These are phyloP conservation scores for Colostygia pectinataria DNA, from an alignment of 2,888 invertebrate species.

Conservation along the genomic window DNA sequence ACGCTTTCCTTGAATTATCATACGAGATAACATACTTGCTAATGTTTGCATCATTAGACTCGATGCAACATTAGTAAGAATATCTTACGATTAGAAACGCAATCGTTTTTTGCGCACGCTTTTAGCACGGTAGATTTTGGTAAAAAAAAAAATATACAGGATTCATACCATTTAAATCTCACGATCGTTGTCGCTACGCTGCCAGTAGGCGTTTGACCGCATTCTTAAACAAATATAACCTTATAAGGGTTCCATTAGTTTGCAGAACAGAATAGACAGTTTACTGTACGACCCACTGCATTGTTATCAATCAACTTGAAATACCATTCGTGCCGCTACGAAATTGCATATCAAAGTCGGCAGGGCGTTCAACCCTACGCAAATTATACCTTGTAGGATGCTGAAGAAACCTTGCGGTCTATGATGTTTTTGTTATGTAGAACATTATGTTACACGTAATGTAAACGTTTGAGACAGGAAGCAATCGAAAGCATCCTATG, in stretches of 20 bases:
- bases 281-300: constrained; percentile 49
- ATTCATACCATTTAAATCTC: constrained; percentile 50
- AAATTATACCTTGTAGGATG: constrained; percentile 35
- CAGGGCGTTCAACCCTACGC: constrained; percentile 34
- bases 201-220: constrained; percentile 60
- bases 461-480: constrained; percentile 54
- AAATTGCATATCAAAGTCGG: constrained; percentile 31
- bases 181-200: constrained; percentile 58
- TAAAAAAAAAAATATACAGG: constrained; percentile 43
- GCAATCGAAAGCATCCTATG: constrained; percentile 54
- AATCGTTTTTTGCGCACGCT: constrained; percentile 10
- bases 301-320: constrained; percentile 40
- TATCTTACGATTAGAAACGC: no score
- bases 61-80: no score
- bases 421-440: constrained; percentile 44
- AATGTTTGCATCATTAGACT: constrained; percentile 19
- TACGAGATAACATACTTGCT: constrained; percentile 25
- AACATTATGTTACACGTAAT: constrained; percentile 44
- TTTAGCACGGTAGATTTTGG: constrained; percentile 35
- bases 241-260: constrained; percentile 65
- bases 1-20: constrained; percentile 27
- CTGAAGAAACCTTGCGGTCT: constrained; percentile 29
- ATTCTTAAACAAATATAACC: constrained; percentile 53
- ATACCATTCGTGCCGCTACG: constrained; percentile 34
- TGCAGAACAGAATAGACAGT: constrained; percentile 49